Evolutionary conservation across 92 coral and sea anemone species (phyloP), one percentile per base, ranked within the genome.

Genomic region (Porites evermanni): DNA sequence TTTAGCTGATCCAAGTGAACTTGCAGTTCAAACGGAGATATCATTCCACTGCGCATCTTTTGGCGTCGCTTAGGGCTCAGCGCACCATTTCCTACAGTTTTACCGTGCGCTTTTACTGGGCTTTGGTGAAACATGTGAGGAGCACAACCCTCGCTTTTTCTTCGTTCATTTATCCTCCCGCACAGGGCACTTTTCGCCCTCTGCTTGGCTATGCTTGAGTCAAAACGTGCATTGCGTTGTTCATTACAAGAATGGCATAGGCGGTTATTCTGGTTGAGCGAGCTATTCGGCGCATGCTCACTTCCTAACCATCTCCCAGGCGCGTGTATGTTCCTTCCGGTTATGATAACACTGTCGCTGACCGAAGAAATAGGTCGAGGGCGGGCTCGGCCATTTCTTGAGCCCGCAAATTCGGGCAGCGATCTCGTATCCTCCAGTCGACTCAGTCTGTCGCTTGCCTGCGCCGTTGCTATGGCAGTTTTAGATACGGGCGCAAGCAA

Each of bases 331-430:
- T 83, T 73, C 87, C n/a, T 74, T 12, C 80, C 87, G 6, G 80
- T 74, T 52, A 74, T 29, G 12, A 83, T 64, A 19, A 64, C 80
- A 7, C 73, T 83, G 64, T 83, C 80, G 73, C 87, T 83, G 63
- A 72, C 87, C 65, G 87, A 74, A 3, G 87, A 83, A 73, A 83
- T 53, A 14, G 87, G 80, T 18, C 80, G 80, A 61, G 21, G 16
- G 79, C 20, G 53, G 26, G 23, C 63, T 64, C 69, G 72, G 23
- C 50, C 73, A 26, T 68, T 74, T 18, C 53, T 18, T 64, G 72
- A 38, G 80, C 80, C 64, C 29, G 29, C 64, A 72, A 74, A 63
- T 52, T 83, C 78, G 16, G 79, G 52, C 6, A 52, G 51, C 50
- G 74, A 61, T 64, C 71, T 26, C 12, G 9, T 14, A 17, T 64